phyloP scores from a whole-genome alignment of 2,888 invertebrate species.

The Gandaritis pyraliata region DNA sequence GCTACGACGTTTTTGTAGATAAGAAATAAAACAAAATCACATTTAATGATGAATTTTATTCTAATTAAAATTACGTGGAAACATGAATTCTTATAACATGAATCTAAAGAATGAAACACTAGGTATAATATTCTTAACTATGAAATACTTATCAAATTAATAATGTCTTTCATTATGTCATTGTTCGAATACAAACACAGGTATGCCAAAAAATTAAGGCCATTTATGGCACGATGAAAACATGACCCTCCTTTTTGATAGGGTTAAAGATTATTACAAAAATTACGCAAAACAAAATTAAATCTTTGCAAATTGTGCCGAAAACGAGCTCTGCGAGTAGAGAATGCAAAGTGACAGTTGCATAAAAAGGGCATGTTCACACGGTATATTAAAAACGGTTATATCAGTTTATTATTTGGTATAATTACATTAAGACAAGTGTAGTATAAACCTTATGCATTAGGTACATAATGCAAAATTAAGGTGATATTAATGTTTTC shows the following conservation, averaged over 20 bases:
- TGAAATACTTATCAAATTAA: conserved; percentile 81
- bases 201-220: conserved; percentile 46
- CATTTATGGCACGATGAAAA: conserved; percentile 65
- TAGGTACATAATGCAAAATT: too few relatives aligned
- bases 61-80: conserved; percentile 84
- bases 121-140: conserved; percentile 78
- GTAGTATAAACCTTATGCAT: too few relatives aligned
- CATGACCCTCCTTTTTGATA: conserved; percentile 19
- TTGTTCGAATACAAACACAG: conserved; percentile 55
- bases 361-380: conserved; percentile 4
- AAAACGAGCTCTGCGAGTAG: conserved; percentile 46
- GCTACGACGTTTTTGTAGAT: too few relatives aligned
- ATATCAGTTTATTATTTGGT: too few relatives aligned
- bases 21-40: conserved; percentile 61
- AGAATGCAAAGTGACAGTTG: conserved; percentile 21
- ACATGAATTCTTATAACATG: conserved; percentile 84
- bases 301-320: conserved; percentile 57
- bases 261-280: conserved; percentile 47
- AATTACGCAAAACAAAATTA: conserved; percentile 55
- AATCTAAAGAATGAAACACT: conserved; percentile 84
- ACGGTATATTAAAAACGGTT: conserved; percentile 1
- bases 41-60: conserved; percentile 81
- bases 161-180: conserved; percentile 80
- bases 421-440: too few relatives aligned
- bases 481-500: too few relatives aligned